phyloP scores from a whole-genome alignment of 2,888 invertebrate genomes.

The Kuschelorhynchus macadamiae region DNA sequence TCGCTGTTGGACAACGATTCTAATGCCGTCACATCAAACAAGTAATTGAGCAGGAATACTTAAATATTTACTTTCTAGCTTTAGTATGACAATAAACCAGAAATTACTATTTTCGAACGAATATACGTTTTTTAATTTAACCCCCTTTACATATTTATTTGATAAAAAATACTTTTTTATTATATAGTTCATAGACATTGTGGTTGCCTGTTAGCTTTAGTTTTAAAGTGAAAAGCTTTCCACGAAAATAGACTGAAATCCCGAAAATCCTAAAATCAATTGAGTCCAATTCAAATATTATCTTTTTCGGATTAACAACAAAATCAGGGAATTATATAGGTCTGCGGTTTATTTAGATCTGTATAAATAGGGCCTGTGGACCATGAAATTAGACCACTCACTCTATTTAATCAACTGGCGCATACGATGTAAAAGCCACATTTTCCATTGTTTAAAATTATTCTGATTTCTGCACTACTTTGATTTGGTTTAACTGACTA shows the following conservation, averaged over 20 bases:
- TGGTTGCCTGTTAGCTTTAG: too few species aligned
- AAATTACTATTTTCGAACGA: too few species aligned
- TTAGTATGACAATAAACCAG: too few species aligned
- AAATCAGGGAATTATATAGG: slow-evolving; percentile 31
- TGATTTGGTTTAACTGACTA: too few species aligned
- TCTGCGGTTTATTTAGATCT: slow-evolving; percentile 35
- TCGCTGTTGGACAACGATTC: too few species aligned
- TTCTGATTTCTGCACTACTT: slow-evolving; percentile 11
- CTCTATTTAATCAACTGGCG: slow-evolving; percentile 46
- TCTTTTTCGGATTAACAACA: slow-evolving; percentile 26
- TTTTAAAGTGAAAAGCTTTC: not conserved
- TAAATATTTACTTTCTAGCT: too few species aligned
- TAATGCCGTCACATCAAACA: too few species aligned
- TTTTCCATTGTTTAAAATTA: slow-evolving; percentile 25
- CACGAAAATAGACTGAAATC: not conserved
- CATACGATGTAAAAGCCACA: slow-evolving; percentile 25
- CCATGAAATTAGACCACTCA: slow-evolving; percentile 46
- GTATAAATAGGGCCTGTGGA: slow-evolving; percentile 39
- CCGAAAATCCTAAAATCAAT: slow-evolving; percentile 26
- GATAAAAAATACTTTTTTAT: too few species aligned
- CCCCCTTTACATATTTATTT: too few species aligned
- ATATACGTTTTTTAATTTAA: too few species aligned
- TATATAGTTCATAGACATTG: too few species aligned
- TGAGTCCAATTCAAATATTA: slow-evolving; percentile 23
- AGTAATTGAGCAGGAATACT: too few species aligned